phyloP scores from a whole-genome alignment of 2,797 vertebrate species.

The Stomatorhinus walkeri region DNA sequence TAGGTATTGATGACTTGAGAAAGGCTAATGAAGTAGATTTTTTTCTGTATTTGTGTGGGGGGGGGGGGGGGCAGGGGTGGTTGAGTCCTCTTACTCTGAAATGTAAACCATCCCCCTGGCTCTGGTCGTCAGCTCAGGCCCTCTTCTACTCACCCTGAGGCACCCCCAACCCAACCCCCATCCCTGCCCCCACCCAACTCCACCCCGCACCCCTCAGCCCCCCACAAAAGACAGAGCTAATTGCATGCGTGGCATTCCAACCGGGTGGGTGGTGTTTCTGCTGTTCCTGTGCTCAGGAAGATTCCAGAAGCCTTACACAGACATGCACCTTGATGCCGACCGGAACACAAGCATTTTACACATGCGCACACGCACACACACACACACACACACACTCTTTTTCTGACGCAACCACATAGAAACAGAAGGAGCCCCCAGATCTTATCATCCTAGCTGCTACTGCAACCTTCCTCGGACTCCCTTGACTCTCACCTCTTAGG shows the following conservation, averaged over 20 bases:
- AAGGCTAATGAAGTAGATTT: conserved; percentile 67
- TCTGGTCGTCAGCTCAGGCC: background rate
- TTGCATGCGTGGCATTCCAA: conserved; percentile 84
- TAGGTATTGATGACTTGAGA: conserved; percentile 76
- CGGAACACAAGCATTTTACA: background rate
- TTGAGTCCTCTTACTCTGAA: conserved; percentile 14
- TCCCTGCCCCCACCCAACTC: conserved; percentile 12
- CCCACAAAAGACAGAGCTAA: conserved; percentile 57
- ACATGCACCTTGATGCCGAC: background rate
- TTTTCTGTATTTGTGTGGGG: conserved; percentile 37
- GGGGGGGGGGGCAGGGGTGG: conserved; percentile 36
- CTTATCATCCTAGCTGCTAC: background rate
- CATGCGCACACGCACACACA: too few species aligned
- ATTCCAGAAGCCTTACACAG: conserved; percentile 40
- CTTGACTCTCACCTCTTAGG: background rate
- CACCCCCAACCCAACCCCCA: conserved; percentile 23
- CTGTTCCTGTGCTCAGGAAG: conserved; percentile 62
- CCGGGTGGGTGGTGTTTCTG: conserved; percentile 79
- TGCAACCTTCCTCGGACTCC: background rate
- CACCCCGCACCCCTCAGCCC: conserved; percentile 22
- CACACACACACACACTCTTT: background rate
- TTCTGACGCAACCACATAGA: background rate
- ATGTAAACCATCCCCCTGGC: conserved; percentile 1
- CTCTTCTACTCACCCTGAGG: background rate
- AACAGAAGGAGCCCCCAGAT: background rate